phyloP scores from a whole-genome alignment of 1,140 invertebrate species.

The Drosophila triauraria region DNA sequence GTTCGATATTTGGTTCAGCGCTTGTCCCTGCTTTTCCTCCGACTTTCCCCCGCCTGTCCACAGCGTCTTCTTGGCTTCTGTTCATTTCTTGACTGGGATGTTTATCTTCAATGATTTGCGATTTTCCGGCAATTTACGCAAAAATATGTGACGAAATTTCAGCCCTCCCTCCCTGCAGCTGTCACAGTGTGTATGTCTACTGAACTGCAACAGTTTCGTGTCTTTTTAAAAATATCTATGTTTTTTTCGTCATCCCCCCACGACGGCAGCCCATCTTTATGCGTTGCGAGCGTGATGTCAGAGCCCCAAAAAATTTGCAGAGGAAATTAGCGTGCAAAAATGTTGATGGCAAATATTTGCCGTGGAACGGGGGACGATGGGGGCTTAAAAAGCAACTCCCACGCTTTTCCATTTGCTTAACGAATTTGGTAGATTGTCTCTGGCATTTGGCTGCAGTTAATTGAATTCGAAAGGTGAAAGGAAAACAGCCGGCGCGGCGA shows the following conservation, averaged over 20 bases:
- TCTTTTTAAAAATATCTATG: constrained; percentile 57
- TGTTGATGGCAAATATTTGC: constrained; percentile 82
- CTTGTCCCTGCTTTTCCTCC: constrained; percentile 1
- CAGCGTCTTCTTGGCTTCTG: constrained; percentile 53
- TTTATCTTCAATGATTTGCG: constrained; percentile 83
- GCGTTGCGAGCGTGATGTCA: constrained; percentile 78
- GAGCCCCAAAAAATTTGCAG: constrained; percentile 68
- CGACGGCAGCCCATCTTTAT: constrained; percentile 41
- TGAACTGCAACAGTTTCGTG: constrained; percentile 74
- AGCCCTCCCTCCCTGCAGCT: constrained; percentile 8
- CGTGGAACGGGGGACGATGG: neutral
- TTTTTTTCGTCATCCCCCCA: constrained; percentile 30
- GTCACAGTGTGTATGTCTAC: constrained; percentile 34
- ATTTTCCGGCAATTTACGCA: constrained; percentile 84
- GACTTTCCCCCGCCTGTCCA: constrained; percentile 7
- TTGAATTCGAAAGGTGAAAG: constrained; percentile 83
- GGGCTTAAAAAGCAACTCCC: constrained; percentile 44
- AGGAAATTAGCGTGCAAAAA: constrained; percentile 81
- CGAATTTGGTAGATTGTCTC: constrained; percentile 79
- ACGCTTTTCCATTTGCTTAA: constrained; percentile 78
- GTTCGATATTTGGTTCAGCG: constrained; percentile 78
- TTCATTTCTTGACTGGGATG: constrained; percentile 81
- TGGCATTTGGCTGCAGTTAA: constrained; percentile 78
- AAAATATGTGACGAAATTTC: constrained; percentile 84
- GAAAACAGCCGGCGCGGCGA: constrained; percentile 40